phyloP scores from a whole-genome alignment of 2,888 invertebrate genomes.

The Metopia argyrocephala region DNA sequence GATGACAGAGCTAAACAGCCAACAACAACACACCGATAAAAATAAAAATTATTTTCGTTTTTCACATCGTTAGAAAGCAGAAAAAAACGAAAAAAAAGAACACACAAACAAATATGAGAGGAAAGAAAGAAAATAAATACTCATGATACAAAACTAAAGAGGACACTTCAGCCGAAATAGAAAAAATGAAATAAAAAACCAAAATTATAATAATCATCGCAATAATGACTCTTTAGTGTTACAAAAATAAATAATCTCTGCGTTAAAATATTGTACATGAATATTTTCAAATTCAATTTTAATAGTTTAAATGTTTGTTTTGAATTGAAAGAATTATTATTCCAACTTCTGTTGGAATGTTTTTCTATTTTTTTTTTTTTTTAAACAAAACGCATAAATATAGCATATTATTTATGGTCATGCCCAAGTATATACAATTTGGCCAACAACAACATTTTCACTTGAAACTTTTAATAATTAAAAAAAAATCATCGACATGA shows the following conservation, averaged over 20 bases:
- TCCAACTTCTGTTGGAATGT: neutral
- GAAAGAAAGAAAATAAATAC: neutral
- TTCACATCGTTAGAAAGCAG: neutral
- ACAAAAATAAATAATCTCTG: conserved; percentile 39
- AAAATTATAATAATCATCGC: conserved; percentile 32
- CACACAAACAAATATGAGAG: neutral
- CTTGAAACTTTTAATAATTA: too few relatives aligned
- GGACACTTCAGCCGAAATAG: conserved; percentile 35
- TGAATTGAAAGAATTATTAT: neutral
- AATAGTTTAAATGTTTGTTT: conserved; percentile 2
- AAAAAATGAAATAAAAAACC: too few relatives aligned
- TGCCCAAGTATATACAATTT: too few relatives aligned
- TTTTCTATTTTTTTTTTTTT: too few relatives aligned
- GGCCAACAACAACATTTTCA: too few relatives aligned
- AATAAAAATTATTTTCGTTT: neutral
- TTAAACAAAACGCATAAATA: too few relatives aligned
- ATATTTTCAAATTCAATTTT: conserved; percentile 1
- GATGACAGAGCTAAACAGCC: conserved; percentile 26
- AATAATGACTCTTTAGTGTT: conserved; percentile 42
- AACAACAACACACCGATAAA: neutral
- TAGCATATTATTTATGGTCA: too few relatives aligned
- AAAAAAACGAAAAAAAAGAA: neutral
- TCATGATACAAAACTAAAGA: neutral
- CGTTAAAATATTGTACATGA: neutral
- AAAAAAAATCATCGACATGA: too few relatives aligned